Conservation (phyloP, 2,113 vertebrate genomes). For the Lophura nycthemera region DNA sequence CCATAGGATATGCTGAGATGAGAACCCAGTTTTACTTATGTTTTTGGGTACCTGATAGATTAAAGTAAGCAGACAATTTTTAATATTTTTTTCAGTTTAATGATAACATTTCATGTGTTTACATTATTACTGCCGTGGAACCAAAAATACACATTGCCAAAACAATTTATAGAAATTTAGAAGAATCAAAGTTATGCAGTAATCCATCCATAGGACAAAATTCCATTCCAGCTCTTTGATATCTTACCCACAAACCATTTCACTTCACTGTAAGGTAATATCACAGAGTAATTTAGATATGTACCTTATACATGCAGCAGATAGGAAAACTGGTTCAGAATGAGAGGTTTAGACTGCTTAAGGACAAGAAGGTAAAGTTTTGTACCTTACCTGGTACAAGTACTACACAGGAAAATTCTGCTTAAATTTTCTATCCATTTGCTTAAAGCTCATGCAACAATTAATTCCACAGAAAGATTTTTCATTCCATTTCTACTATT, state of each 20-base stretch:
- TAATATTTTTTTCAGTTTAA: background rate
- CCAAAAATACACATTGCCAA: background rate
- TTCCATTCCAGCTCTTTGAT: background rate
- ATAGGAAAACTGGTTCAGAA: background rate
- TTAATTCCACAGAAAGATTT: rapidly evolving
- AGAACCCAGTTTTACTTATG: background rate
- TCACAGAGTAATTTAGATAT: background rate
- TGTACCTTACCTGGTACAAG: background rate
- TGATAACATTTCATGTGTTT: background rate
- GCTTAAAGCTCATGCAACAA: background rate
- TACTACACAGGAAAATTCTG: background rate
- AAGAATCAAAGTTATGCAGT: background rate
- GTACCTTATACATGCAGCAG: rapidly evolving
- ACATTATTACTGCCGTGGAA: background rate
- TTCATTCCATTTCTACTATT: background rate
- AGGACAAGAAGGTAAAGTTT: background rate
- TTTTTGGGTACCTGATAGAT: background rate
- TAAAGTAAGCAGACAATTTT: background rate
- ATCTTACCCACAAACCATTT: background rate
- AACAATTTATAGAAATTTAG: background rate
- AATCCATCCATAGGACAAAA: background rate
- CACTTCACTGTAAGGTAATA: background rate
- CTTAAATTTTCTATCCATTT: background rate
- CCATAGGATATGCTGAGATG: background rate
- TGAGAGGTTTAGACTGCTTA: background rate